Percentiles rank a stretch among this genome's conserved stretches.
Evolutionary conservation across 2,888 invertebrate genomes (phyloP).

Genomic region (Caenorhabditis parvicauda): DNA sequence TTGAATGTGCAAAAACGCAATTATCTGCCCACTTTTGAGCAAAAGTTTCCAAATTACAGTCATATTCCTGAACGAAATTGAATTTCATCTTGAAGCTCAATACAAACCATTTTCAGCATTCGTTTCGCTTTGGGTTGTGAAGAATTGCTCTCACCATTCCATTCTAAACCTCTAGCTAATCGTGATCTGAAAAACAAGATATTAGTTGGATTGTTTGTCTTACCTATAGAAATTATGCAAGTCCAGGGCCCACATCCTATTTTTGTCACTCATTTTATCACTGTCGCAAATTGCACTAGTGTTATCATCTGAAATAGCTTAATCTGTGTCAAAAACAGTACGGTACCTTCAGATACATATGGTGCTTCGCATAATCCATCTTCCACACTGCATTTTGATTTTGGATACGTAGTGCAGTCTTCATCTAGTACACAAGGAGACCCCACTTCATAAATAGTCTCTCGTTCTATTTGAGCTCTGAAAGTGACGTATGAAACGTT

Average conservation of each 20-base stretch:
- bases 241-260: conserved; percentile 24
- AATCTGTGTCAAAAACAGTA: neutral
- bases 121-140: conserved; percentile 28
- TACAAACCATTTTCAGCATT: conserved; percentile 35
- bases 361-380: conserved; percentile 34
- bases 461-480: conserved; percentile 34
- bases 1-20: conserved; percentile 39
- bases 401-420: conserved; percentile 37
- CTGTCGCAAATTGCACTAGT: conserved; percentile 16
- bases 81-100: too few relatives aligned
- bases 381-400: conserved; percentile 27
- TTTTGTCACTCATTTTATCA: conserved; percentile 27
- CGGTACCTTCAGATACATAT: conserved; percentile 5
- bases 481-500: neutral
- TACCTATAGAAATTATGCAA: conserved; percentile 38
- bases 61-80: conserved; percentile 29
- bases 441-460: conserved; percentile 39
- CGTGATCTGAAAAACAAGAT: conserved; percentile 16
- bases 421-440: conserved; percentile 29
- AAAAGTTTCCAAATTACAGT: conserved; percentile 30
- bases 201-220: neutral
- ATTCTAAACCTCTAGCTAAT: conserved; percentile 31
- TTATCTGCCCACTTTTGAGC: conserved; percentile 39
- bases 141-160: conserved; percentile 35
- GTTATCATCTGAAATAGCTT: conserved; percentile 10